Conservation (phyloP, 1,140 invertebrate species). For the Drosophila truncata region DNA sequence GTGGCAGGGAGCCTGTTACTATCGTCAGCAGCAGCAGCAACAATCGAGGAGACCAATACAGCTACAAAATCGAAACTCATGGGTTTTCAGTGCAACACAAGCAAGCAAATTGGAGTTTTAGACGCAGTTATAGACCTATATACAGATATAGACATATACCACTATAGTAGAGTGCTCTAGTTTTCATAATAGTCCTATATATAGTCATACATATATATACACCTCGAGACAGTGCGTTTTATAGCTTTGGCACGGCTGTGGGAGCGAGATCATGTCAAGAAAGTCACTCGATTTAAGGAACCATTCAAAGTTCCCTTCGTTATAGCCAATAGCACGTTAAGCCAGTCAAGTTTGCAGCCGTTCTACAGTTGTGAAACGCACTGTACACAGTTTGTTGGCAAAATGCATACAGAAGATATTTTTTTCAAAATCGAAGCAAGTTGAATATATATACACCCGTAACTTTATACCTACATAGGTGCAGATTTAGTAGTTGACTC, state of each 20-base stretch:
- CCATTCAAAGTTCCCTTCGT: constrained; percentile 4
- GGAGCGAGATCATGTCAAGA: constrained; percentile 21
- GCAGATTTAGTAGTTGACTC: constrained; percentile 46
- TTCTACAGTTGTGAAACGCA: constrained; percentile 26
- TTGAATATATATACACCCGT: constrained; percentile 50
- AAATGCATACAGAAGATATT: constrained; percentile 58
- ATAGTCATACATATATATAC: constrained; percentile 55
- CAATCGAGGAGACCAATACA: constrained; percentile 64
- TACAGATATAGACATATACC: constrained; percentile 46
- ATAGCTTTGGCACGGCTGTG: constrained; percentile 17
- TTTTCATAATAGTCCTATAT: constrained; percentile 65
- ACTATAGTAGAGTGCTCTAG: constrained; percentile 71
- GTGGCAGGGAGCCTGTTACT: constrained; percentile 69
- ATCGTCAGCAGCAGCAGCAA: constrained; percentile 63
- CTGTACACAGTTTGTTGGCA: constrained; percentile 60
- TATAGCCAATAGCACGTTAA: constrained; percentile 36
- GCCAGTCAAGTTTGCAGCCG: constrained; percentile 1
- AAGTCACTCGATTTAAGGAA: constrained; percentile 35
- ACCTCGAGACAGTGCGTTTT: constrained; percentile 39
- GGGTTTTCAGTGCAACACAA: constrained; percentile 75
- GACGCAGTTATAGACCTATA: constrained; percentile 52
- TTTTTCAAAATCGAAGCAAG: constrained; percentile 54
- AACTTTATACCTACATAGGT: constrained; percentile 23
- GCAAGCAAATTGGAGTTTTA: constrained; percentile 75
- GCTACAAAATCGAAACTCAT: constrained; percentile 76